Evolutionary conservation across 2,888 invertebrate genomes (phyloP), one percentile per base, ranked within the genome.

Genomic region (Hirtodrosophila cameraria): DNA sequence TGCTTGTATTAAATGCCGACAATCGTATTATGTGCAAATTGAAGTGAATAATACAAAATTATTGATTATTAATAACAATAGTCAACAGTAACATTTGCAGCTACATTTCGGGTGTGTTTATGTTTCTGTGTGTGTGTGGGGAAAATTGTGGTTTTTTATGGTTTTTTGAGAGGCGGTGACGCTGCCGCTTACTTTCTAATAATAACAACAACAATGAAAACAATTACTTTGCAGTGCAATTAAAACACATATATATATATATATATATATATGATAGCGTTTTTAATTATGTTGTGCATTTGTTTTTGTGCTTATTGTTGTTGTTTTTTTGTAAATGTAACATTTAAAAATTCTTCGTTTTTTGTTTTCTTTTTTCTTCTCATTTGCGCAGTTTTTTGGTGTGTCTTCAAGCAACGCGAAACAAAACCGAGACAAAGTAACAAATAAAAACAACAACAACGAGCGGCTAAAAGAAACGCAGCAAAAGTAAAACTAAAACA

Each of bases 131-230:
- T 31, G 64, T 11, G 25, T 36, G 23, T 15, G 36, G 39, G 33
- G 50, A 42, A 25, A 48, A 33, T 25, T 35, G 27, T 6, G 42
- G 12, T 6, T 16, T 54, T 48, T 38, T 46, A 30, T 71, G 15
- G 2, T 53, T 59, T 66, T 53, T 59, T 66, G 11, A 62, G 59
- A 76, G 76, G 72, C 67, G 62, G 72, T 58, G 59, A 43, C 61
- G 54, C 41, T 65, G 18, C 43, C 42, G 43, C 46, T 38, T 20
- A 53, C 48, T 63, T 63, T 59, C 50, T 55, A 75, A 61, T 52
- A 59, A 49, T 39, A 66, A 43, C 13, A 65, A 31, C 11, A 39
- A 30, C 12, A 55, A 27, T 20, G 27, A 11, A 42, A 50, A 41
- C 38, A 62, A 63, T 48, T 42, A 55, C 30, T 43, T 49, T 25